Base-by-base conservation (phyloP, 2,797 vertebrate genomes). In the Gymnocypris eckloni region DNA sequence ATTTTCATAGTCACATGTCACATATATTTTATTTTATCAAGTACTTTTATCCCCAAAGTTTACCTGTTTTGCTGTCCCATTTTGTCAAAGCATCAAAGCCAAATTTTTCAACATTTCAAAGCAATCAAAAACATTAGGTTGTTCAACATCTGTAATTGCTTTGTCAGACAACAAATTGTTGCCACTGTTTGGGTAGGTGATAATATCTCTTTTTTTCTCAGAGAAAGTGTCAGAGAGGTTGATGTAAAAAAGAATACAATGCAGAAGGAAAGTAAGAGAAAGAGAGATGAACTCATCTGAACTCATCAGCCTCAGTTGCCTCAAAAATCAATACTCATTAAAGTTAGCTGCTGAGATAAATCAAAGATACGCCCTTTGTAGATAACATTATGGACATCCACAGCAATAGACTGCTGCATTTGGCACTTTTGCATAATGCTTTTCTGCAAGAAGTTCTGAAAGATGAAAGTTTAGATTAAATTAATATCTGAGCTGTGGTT, bases 301-400 rank as follows among this genome's bases (percentile, higher is more conserved):
- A 79, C 54, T 10, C 3, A 78, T 43, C 7, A 50, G 59, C 37
- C 16, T 67, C n/a, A 33, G n/a, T 50, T 70, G 61, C 37, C 73
- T 84, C 16, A 25, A 33, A 79, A 79, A 48, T 7, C 61, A 70
- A 71, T n/a, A 45, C 13, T 59, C 37, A 79, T 71, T 79, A 70
- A 59, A 39, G 39, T 43, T 67, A 33, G 15, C 78, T 33, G 50
- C 25, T 41, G 75, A 45, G 61, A 78, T 45, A 59, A 59, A 20
- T 25, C 37, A 48, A 59, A 61, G 41, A 64, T 70, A 52, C 45
- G 9, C 59, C 33, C 61, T 71, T 70, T 39, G 16, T 43, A 7
- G 5, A 41, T 10, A 76, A 10, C 61, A 79, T 71, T 71, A 85
- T 79, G 66, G 66, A 79, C 66, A 70, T 22, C 39, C 48, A 71